These are phyloP conservation scores for Syndactyla subalaris DNA, from an alignment of 2,797 vertebrate genomes.

Conservation along the genomic window DNA sequence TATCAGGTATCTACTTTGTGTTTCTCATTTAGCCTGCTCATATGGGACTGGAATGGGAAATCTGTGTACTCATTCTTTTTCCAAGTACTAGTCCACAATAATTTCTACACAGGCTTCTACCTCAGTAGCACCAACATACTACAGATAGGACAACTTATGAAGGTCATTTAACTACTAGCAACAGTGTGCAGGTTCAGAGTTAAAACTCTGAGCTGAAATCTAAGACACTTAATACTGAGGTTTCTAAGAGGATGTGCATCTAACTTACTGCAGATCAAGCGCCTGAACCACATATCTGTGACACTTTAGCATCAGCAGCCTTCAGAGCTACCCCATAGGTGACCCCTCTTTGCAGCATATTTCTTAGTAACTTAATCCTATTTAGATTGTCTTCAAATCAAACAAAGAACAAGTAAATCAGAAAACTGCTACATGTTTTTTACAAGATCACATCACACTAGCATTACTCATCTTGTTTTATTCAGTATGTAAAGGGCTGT, in stretches of 20 bases:
- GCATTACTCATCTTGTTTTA: not conserved
- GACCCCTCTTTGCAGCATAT: conserved; percentile 45
- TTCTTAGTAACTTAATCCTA: conserved; percentile 70
- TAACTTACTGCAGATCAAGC: conserved; percentile 60
- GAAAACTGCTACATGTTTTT: conserved; percentile 41
- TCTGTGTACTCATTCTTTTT: not conserved
- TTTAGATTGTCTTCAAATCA: conserved; percentile 61
- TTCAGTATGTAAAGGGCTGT: not conserved
- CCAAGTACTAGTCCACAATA: not conserved
- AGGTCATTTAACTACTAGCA: conserved; percentile 31
- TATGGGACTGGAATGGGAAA: not conserved
- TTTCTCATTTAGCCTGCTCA: not conserved
- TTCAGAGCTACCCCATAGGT: not conserved
- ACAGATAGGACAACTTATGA: conserved; percentile 26
- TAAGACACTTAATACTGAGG: conserved; percentile 29
- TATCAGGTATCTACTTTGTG: not conserved
- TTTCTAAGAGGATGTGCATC: conserved; percentile 60
- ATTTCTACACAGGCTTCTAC: conserved; percentile 1
- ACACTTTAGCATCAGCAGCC: not conserved
- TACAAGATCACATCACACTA: conserved; percentile 36
- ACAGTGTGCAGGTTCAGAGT: conserved; percentile 49
- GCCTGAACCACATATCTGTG: not conserved
- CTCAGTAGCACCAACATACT: conserved; percentile 6
- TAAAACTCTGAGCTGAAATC: not conserved
- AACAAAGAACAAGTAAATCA: conserved; percentile 42